Base-by-base conservation (phyloP, 2,888 invertebrate genomes). In the Gortyna flavago region DNA sequence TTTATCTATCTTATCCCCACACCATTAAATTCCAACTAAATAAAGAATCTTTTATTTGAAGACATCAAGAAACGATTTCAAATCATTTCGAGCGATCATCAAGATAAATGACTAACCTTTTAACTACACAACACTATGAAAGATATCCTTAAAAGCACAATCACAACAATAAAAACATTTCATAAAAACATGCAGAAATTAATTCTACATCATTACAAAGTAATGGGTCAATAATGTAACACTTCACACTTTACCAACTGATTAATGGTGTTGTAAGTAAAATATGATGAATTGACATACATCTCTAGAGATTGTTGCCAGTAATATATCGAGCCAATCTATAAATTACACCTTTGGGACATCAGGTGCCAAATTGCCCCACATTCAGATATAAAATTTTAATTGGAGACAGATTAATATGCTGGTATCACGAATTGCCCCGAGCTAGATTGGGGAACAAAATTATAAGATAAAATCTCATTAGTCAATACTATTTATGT, bases 201-300 rank as follows among this genome's bases (percentile, higher is more conserved):
- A 81, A 78, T 78, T 78, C 35, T n/a, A 48, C 73, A 59, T 81
- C 78, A 77, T 72, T 68, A 74, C 61, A 77, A 11, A 67, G 65
- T 84, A 79, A 75, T 82, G 61, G 51, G 48, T 82, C 57, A 59
- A 25, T 85, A 85, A 78, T 84, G 84, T 83, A 83, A 79, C 75
- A 78, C 75, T 72, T 80, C 65, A 78, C 81, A 59, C 75, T 59
- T 66, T 81, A 66, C 54, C 48, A 13, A 35, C 79, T 83, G 71
- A 84, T 84, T 83, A 86, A 81, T 84, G 38, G 84, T 87, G 88
- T 87, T 84, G 87, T 88, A 87, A 87, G 84, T 80, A 81, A 59
- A 82, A 88, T 79, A 87, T 87, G 88, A 88, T 88, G 59, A 84
- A 87, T 86, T 84, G 76, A 81, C 75, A 80, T 67, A 72, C 79